phyloP scores from a whole-genome alignment of 2,888 invertebrate species.

The Drosophila nigritarsus region DNA sequence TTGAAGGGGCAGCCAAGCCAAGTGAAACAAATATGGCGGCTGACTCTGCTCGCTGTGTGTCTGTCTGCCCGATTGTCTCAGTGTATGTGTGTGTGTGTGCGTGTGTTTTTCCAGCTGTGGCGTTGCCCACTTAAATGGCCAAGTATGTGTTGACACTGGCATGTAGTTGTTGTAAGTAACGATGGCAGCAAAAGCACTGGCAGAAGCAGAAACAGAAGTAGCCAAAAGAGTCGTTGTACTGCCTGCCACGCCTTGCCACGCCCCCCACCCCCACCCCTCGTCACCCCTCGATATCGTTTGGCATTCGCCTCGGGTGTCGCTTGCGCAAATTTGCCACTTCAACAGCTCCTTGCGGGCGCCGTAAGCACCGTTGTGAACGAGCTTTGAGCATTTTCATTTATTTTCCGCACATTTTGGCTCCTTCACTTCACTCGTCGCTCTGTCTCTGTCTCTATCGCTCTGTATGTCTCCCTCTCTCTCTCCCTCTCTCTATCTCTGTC shows the following conservation, averaged over 20 bases:
- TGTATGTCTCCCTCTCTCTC: not conserved
- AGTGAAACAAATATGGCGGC: conserved; percentile 78
- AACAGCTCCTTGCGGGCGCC: conserved; percentile 85
- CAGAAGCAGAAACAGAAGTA: conserved; percentile 9
- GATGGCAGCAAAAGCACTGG: conserved; percentile 62
- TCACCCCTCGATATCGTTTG: conserved; percentile 11
- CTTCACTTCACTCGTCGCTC: conserved; percentile 44
- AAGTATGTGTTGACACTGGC: conserved; percentile 85
- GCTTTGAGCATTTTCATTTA: conserved; percentile 85
- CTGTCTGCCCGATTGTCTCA: not conserved
- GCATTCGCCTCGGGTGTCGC: conserved; percentile 75
- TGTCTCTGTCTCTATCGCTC: conserved; percentile 11
- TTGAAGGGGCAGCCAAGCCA: not conserved
- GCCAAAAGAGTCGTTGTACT: conserved; percentile 54
- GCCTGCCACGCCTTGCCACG: conserved; percentile 47
- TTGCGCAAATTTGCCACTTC: conserved; percentile 85
- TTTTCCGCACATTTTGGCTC: conserved; percentile 79
- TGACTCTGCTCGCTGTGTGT: conserved; percentile 6
- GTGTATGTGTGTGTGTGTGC: conserved; percentile 4
- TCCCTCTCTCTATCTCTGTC: not conserved
- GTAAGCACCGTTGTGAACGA: conserved; percentile 84
- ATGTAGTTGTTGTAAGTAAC: conserved; percentile 85
- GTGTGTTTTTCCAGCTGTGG: conserved; percentile 41
- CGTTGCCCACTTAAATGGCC: conserved; percentile 76
- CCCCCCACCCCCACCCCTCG: conserved; percentile 26